Percentiles rank a stretch among this genome's conserved stretches.
Conservation (phyloP, 2,797 vertebrate genomes). For the Pangasius djambal region DNA sequence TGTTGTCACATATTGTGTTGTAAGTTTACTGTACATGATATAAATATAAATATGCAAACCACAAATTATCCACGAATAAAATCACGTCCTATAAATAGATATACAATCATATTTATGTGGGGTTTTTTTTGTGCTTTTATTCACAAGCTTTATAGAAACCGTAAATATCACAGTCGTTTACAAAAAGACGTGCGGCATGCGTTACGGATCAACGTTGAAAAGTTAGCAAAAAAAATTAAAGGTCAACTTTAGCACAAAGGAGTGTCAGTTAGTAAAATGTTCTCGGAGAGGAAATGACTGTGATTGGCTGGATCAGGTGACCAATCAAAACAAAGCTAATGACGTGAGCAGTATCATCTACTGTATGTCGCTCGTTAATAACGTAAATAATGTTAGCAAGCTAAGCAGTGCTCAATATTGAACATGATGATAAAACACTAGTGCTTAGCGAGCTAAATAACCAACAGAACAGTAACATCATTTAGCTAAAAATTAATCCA, state of each 20-base stretch:
- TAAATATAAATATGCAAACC: conserved; percentile 30
- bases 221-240: conserved; percentile 32
- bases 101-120: conserved; percentile 7
- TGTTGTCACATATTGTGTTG: conserved; percentile 39
- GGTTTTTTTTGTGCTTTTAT: conserved; percentile 15
- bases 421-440: not conserved
- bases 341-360: not conserved
- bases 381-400: not conserved
- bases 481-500: not conserved
- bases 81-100: conserved; percentile 15
- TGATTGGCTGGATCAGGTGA: conserved; percentile 12
- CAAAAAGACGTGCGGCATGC: conserved; percentile 50
- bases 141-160: conserved; percentile 40
- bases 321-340: not conserved
- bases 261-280: not conserved
- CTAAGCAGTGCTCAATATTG: not conserved
- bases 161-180: conserved; percentile 32
- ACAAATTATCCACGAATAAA: conserved; percentile 25
- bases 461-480: not conserved
- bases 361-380: not conserved
- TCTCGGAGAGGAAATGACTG: conserved; percentile 10
- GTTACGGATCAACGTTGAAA: conserved; percentile 21
- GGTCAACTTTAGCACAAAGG: not conserved
- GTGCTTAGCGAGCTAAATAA: not conserved
- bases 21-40: conserved; percentile 35